Conservation (phyloP, 1,140 invertebrate genomes). For the Cryptotermes secundus region DNA sequence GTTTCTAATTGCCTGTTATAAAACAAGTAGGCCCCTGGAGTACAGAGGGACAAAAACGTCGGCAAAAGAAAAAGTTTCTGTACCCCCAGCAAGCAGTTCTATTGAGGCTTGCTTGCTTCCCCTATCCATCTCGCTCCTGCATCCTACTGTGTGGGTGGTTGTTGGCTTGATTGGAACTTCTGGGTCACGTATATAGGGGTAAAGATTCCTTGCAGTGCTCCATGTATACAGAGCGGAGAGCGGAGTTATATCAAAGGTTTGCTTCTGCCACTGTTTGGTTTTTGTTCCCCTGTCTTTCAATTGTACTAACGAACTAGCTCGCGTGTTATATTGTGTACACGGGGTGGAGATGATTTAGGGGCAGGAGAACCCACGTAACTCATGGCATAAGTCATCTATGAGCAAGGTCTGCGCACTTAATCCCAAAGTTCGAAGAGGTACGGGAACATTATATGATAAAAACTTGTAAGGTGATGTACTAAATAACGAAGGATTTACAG, state of each 20-base stretch:
- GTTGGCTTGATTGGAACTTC: constrained; percentile 3
- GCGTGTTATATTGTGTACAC: constrained; percentile 7
- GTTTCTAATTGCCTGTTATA: not conserved
- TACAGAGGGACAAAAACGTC: not conserved
- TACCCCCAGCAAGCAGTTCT: not conserved
- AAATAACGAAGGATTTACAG: too few relatives aligned
- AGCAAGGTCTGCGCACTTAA: not conserved
- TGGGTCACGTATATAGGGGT: not conserved
- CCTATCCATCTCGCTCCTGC: too few relatives aligned
- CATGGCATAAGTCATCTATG: not conserved
- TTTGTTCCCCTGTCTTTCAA: constrained; percentile 15
- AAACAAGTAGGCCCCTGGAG: not conserved
- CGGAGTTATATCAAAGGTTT: not conserved
- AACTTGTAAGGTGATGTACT: too few relatives aligned
- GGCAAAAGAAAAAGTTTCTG: not conserved
- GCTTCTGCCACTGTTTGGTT: not conserved
- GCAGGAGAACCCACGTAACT: not conserved
- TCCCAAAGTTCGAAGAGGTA: constrained; percentile 1
- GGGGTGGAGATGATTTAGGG: not conserved
- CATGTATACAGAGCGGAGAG: not conserved
- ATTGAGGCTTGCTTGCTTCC: not conserved
- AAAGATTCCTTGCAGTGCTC: not conserved
- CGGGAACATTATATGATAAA: not conserved
- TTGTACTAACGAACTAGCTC: constrained; percentile 15
- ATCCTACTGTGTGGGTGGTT: too few relatives aligned